Conservation (phyloP, 2,113 vertebrate genomes). For the Spermophilus dauricus region DNA sequence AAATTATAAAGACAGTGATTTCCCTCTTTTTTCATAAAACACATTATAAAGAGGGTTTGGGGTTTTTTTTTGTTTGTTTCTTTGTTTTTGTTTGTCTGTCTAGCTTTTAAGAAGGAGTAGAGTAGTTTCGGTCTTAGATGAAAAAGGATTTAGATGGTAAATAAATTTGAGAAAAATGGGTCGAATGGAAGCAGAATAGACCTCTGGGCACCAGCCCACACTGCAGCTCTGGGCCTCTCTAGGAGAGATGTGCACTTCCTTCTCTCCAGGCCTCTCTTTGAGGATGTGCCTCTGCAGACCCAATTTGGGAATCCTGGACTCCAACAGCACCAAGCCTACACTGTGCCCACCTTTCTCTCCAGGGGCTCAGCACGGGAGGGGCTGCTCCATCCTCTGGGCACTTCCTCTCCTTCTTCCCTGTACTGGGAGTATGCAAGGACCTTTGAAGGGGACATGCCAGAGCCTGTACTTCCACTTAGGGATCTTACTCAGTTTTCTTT, state of each 20-base stretch:
- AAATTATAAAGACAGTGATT: neutral
- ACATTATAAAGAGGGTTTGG: neutral
- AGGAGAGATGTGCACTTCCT: no score
- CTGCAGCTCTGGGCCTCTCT: rapidly evolving
- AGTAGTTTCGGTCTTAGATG: neutral
- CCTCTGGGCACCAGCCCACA: neutral
- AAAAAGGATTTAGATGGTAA: neutral
- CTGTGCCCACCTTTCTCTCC: neutral
- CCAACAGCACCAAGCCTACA: no score
- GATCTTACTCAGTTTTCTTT: neutral
- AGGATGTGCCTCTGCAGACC: neutral
- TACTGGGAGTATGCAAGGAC: neutral
- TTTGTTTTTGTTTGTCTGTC: neutral
- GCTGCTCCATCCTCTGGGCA: neutral
- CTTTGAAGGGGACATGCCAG: neutral
- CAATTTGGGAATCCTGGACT: neutral
- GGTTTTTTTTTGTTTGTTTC: no score
- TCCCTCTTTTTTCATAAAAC: neutral
- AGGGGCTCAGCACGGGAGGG: no score
- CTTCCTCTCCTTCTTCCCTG: neutral
- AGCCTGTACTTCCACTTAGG: neutral
- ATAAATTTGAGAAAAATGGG: neutral
- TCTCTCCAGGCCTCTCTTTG: no score
- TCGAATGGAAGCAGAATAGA: neutral
- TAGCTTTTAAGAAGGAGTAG: neutral